Base-by-base conservation (phyloP, 1,140 invertebrate genomes). In the Nymphalis io region DNA sequence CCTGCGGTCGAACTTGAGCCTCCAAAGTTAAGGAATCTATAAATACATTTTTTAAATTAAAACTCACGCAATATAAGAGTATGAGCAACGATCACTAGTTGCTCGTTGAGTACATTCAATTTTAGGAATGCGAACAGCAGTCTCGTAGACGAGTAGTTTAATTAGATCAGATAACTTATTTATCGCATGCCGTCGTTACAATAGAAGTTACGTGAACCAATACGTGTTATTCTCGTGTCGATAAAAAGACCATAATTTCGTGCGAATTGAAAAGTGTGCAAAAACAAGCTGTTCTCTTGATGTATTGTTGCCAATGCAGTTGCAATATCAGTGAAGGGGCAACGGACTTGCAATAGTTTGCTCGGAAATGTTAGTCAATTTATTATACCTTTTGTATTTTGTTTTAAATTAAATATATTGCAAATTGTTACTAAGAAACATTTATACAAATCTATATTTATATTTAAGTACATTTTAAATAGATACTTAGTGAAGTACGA, bases 1-100 rank as follows among this genome's bases (percentile, higher is more conserved):
- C 93, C 93, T 67, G 92, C 93, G 15, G 93, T 93, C 53, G 93
- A 93, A 59, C 93, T 57, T 66, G 85, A 87, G 70, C 93, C 93
- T 16, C 94, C 94, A 81, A 96, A 96, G 85, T 93, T 95, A 73
- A 96, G 92, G 89, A 96, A 96, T 89, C 95, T 94, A 85, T 3
- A 83, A 84, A 10, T 8, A 8, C 6, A 33, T 8, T 33, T n/a
- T 2, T 27, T 3, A 33, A 8, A 33, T 33, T 33, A 33, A 0
- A 33, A 33, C 8, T 33, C 8, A 33, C 27, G 27, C 27, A 33
- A n/a, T n/a, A n/a, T 6, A 33, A 33, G 27, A 33, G 2, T 33
- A 0, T 33, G 27, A 33, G 8, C 27, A 33, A 33, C 8, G 4
- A 33, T 6, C 27, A 8, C 10, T 8, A 33, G 27, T 8, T 8